Conservation (phyloP, 30 jellyfish, hydroid and myxozoan species). For the Sanderia malayensis region DNA sequence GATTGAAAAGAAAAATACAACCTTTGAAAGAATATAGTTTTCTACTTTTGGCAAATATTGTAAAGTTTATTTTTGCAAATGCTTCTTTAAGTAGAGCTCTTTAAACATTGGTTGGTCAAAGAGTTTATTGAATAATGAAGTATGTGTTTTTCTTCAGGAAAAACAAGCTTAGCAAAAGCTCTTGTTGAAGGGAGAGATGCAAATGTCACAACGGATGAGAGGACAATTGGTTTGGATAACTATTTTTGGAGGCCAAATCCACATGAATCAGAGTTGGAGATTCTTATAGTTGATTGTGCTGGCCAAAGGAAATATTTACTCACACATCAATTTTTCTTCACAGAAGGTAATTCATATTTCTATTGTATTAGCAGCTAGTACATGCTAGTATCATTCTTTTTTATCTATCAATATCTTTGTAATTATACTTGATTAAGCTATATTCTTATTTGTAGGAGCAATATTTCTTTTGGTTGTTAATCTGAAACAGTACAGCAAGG, state of each 20-base stretch:
- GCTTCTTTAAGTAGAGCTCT: no score
- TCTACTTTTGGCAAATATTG: no score
- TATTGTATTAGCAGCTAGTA: no score
- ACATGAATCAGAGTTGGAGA: slow-evolving; percentile 44
- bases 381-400: no score
- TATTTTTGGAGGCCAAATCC: slow-evolving; percentile 82
- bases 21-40: no score
- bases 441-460: slow-evolving; percentile 34
- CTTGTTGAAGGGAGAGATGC: slow-evolving; percentile 53
- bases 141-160: slow-evolving; percentile 64
- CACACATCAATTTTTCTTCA: slow-evolving; percentile 87
- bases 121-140: no score
- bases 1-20: no score
- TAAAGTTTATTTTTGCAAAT: no score
- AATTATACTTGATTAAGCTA: no score
- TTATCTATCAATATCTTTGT: no score
- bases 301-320: slow-evolving; percentile 89
- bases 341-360: slow-evolving; percentile 62
- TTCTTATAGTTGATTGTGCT: slow-evolving; percentile 89
- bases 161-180: slow-evolving; percentile 79
- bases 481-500: slow-evolving; percentile 27
- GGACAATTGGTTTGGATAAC: slow-evolving; percentile 84
- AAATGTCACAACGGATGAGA: slow-evolving; percentile 27
- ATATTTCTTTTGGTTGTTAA: slow-evolving; percentile 48
- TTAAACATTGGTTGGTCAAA: no score